These are phyloP conservation scores for Spheniscus mendiculus DNA, from an alignment of 2,113 vertebrate genomes.

Conservation along the genomic window DNA sequence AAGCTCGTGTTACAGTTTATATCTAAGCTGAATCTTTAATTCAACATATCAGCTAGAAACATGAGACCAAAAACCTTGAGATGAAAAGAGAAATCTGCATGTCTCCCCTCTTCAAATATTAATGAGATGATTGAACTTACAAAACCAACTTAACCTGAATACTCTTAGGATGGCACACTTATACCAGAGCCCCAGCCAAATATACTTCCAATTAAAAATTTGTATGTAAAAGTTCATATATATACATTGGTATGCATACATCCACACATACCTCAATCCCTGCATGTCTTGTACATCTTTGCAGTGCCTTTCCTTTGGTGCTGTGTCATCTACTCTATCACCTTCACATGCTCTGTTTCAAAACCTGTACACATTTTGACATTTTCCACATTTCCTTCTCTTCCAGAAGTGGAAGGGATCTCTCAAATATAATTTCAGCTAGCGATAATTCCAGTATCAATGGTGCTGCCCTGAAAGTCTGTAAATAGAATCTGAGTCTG, in stretches of 20 bases:
- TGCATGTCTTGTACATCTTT: not conserved
- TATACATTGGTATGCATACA: not conserved
- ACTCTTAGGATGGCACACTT: not conserved
- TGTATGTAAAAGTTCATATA: not conserved
- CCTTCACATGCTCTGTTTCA: not conserved
- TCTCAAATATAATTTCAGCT: not conserved
- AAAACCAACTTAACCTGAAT: not conserved
- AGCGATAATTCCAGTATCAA: not conserved
- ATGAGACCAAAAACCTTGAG: not conserved
- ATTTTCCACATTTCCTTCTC: not conserved
- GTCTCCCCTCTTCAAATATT: not conserved
- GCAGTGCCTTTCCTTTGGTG: not conserved
- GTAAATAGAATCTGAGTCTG: not conserved
- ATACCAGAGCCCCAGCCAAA: not conserved
- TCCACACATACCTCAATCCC: not conserved
- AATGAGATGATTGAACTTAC: not conserved
- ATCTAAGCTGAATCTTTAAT: not conserved
- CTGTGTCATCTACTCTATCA: not conserved
- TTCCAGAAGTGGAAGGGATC: not conserved
- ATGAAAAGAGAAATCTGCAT: not conserved
- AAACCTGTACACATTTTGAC: not conserved
- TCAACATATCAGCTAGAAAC: not conserved
- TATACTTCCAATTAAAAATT: not conserved
- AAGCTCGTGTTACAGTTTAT: not conserved
- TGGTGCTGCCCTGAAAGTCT: not conserved